These are phyloP conservation scores for Meandrusa payeni DNA, from an alignment of 2,888 invertebrate genomes.

Conservation along the genomic window DNA sequence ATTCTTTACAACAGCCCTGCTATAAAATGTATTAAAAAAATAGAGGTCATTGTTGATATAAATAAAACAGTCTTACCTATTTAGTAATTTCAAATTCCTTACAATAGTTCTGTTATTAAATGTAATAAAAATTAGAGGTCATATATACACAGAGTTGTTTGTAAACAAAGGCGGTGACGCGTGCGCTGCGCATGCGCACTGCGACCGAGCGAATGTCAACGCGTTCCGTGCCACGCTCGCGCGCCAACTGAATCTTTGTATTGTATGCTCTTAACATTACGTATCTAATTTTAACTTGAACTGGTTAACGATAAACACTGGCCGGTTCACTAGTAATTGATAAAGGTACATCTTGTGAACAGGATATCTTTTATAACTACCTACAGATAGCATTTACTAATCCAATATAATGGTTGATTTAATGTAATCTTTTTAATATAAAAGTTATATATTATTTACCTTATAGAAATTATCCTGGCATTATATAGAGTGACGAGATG, in stretches of 20 bases:
- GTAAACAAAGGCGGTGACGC: constrained; percentile 41
- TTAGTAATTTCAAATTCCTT: background rate
- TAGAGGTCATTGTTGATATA: too few relatives aligned
- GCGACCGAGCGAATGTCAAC: constrained; percentile 8
- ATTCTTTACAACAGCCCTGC: background rate
- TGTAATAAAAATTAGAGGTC: constrained; percentile 2
- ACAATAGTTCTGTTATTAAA: background rate
- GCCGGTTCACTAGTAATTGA: constrained; percentile 12
- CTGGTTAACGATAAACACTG: constrained; percentile 18
- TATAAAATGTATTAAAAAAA: background rate
- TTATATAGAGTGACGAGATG: too few relatives aligned
- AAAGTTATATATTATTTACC: too few relatives aligned
- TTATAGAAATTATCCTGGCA: too few relatives aligned
- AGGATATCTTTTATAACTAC: constrained; percentile 3
- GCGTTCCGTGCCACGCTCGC: constrained; percentile 13
- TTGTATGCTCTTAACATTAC: constrained; percentile 7
- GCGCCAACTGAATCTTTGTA: constrained; percentile 17
- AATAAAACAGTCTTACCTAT: constrained; percentile 6
- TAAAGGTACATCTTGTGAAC: constrained; percentile 13
- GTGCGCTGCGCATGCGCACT: constrained; percentile 32
- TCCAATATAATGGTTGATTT: too few relatives aligned
- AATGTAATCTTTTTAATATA: too few relatives aligned
- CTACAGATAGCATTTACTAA: too few relatives aligned
- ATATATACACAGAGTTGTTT: constrained; percentile 34
- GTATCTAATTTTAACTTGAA: constrained; percentile 22